Base-by-base conservation (phyloP, 2,113 vertebrate genomes). In the Leucosticte australis region DNA sequence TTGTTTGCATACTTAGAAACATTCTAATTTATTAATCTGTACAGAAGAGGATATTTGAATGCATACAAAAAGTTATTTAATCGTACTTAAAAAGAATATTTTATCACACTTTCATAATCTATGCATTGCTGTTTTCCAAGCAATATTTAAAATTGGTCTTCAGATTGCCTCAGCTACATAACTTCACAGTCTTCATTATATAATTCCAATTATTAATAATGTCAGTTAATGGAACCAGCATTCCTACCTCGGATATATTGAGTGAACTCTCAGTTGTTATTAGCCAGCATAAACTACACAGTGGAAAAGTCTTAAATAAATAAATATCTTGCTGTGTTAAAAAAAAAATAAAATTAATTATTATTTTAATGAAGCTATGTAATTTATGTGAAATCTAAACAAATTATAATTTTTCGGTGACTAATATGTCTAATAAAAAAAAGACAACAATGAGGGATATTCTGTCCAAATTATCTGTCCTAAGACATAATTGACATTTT, bases 281-380 rank as follows among this genome's bases (percentile, higher is more conserved):
- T 33, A 95, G 33, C 15, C n/a, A 90, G 89, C 89, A 67, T 78
- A 63, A 94, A 59, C 5, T 59, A 31, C 17, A 69, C 11, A 74
- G 18, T 30, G 39, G 68, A 91, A 15, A 87, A 53, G 78, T 41
- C 26, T 94, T 95, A 94, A 94, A 89, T 89, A 95, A 95, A 89
- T 56, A 96, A 90, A 87, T 55, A 74, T 3, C 46, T 89, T 24
- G 13, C 9, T 57, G 2, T 69, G 37, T 81, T 74, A 67, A 92
- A 94, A 71, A 89, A 15, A 9, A 33, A 31, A 20, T 3, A 22
- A 15, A 7, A 27, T 35, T 55, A 90, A 87, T 83, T 9, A 80
- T 93, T 80, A 84, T 83, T 93, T 17, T 56, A 87, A 68, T 71
- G 89, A 90, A 91, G 5, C 12, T n/a, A 27, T 39, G 12, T 68